phyloP scores from a whole-genome alignment of 2,888 invertebrate species.

The Eupithecia dodoneata region DNA sequence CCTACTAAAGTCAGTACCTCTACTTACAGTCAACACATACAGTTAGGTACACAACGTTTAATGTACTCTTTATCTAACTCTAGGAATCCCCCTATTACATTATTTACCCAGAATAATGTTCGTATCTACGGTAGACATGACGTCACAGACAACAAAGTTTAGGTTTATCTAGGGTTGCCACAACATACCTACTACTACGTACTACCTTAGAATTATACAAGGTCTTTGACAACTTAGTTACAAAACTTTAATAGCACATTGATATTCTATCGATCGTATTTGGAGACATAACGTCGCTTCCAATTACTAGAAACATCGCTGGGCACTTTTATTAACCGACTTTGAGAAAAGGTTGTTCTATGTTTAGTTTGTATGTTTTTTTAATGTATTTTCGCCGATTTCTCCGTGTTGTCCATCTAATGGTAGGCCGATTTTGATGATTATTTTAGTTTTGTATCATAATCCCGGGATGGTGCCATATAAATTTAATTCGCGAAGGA shows the following conservation, averaged over 20 bases:
- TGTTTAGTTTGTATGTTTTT: neutral
- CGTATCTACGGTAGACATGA: neutral
- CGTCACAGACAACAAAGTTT: neutral
- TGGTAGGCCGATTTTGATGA: neutral
- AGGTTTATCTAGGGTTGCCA: slow-evolving; percentile 1
- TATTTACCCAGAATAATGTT: neutral
- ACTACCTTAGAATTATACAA: neutral
- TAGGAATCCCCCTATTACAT: neutral
- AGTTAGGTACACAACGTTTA: too few species aligned
- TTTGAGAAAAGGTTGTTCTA: neutral
- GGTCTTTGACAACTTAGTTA: neutral
- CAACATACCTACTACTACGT: neutral
- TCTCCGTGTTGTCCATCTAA: neutral
- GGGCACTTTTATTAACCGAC: neutral
- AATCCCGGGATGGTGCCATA: neutral
- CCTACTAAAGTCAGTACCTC: too few species aligned
- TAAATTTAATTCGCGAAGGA: neutral
- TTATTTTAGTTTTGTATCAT: neutral
- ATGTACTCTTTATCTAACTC: neutral
- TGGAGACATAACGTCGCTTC: neutral
- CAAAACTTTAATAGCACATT: neutral
- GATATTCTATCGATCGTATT: neutral
- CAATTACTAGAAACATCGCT: neutral
- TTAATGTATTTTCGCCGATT: neutral
- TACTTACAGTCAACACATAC: too few species aligned